Evolutionary conservation across 2,113 vertebrate species (phyloP).

Genomic region (Neodon shergylaensis): DNA sequence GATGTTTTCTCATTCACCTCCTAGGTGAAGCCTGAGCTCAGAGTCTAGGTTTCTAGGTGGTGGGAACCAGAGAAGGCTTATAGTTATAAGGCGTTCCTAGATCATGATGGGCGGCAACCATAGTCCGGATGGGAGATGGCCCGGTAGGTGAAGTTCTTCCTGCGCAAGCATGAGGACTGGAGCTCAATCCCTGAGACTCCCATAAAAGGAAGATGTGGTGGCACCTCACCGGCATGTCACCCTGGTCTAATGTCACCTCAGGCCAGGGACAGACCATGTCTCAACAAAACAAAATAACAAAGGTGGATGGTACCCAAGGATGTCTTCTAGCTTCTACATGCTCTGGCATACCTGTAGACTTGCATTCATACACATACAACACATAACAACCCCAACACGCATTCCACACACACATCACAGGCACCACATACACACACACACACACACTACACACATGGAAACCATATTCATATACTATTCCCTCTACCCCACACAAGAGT

Average conservation of each 20-base stretch:
- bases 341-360: not conserved
- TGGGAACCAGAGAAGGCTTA: not conserved
- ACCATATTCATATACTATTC: not conserved
- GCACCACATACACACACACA: no score
- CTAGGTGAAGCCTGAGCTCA: not conserved
- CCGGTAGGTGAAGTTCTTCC: not conserved
- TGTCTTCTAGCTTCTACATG: not conserved
- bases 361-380: not conserved
- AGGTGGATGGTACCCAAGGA: not conserved
- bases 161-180: no score
- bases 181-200: no score
- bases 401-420: not conserved
- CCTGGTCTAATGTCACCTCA: not conserved
- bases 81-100: not conserved
- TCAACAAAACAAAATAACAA: not conserved
- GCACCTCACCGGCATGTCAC: no score
- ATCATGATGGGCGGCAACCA: not conserved
- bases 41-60: not conserved
- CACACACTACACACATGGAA: not conserved
- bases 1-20: not conserved
- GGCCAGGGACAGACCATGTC: not conserved
- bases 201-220: not conserved
- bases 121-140: no score
- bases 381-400: not conserved
- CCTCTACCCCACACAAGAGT: not conserved